Percentiles rank a stretch among this genome's conserved stretches.
These are phyloP conservation scores for Clunio marinus DNA, from an alignment of 2,888 invertebrate genomes.

Conservation along the genomic window DNA sequence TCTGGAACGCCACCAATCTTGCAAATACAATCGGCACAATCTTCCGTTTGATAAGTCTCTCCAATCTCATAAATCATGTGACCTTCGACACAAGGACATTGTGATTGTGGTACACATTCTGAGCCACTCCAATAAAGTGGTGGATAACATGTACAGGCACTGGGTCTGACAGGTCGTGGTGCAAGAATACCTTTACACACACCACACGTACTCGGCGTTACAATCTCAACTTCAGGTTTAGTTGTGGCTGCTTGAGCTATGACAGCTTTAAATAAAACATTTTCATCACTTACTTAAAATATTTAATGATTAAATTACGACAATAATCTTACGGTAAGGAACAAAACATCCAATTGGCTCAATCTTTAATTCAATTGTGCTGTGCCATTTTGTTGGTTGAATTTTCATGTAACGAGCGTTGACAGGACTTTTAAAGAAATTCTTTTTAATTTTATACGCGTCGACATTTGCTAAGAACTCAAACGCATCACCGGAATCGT, in stretches of 20 bases:
- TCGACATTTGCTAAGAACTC: constrained; percentile 73
- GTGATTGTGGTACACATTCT: constrained; percentile 63
- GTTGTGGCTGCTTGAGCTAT: too few species aligned
- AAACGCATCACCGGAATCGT: constrained; percentile 54
- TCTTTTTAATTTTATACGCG: constrained; percentile 56
- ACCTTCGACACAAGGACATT: constrained; percentile 75
- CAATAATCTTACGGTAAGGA: constrained; percentile 63
- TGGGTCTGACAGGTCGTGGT: constrained; percentile 43
- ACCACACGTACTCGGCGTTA: constrained; percentile 40
- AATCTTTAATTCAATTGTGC: constrained; percentile 66
- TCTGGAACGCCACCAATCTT: constrained; percentile 66
- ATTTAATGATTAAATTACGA: neutral
- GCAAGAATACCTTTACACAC: constrained; percentile 56
- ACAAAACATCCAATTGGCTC: constrained; percentile 76
- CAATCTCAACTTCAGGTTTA: constrained; percentile 14
- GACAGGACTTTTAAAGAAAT: constrained; percentile 68
- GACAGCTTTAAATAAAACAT: neutral
- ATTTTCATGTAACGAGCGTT: constrained; percentile 68
- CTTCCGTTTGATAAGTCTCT: constrained; percentile 62
- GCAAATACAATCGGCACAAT: constrained; percentile 77
- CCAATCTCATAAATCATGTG: constrained; percentile 69
- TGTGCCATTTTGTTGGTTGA: constrained; percentile 67
- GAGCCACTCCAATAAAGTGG: constrained; percentile 69
- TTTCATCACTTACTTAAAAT: neutral
- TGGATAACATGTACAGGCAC: constrained; percentile 55